Evolutionary conservation across 1,140 invertebrate species (phyloP).

Genomic region (Meloidogyne hapla): DNA sequence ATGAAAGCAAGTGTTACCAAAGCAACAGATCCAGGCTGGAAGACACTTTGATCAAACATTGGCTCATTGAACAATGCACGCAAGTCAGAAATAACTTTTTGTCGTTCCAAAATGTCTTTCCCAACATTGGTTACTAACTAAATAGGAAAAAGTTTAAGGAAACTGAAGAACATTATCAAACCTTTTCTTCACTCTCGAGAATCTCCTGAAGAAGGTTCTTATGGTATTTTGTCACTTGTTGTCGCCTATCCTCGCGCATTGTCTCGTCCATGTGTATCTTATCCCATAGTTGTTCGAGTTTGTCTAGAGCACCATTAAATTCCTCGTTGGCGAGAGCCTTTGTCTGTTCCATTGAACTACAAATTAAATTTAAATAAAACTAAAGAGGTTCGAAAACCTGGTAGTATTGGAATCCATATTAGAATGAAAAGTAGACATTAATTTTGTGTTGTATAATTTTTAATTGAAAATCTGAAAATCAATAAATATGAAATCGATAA

Average conservation of each 20-base stretch:
- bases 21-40: constrained; percentile 13
- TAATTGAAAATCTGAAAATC: no score
- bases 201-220: constrained; percentile 17
- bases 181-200: neutral
- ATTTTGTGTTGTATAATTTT: no score
- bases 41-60: constrained; percentile 17
- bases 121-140: constrained; percentile 13
- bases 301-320: neutral
- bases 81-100: constrained; percentile 7
- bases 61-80: constrained; percentile 2
- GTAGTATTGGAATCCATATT: no score
- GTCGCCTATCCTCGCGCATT: neutral
- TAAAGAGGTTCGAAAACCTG: neutral
- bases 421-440: no score
- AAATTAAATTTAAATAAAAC: no score
- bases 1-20: neutral
- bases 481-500: no score
- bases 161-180: neutral
- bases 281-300: constrained; percentile 23
- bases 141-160: neutral
- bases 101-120: neutral
- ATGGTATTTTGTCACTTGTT: neutral
- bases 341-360: neutral
- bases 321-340: neutral
- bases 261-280: constrained; percentile 23